A percentile compares a stretch with the other conserved stretches of the same genome.
phyloP scores from a whole-genome alignment of 2,888 invertebrate species.

The Salpingus planirostris region DNA sequence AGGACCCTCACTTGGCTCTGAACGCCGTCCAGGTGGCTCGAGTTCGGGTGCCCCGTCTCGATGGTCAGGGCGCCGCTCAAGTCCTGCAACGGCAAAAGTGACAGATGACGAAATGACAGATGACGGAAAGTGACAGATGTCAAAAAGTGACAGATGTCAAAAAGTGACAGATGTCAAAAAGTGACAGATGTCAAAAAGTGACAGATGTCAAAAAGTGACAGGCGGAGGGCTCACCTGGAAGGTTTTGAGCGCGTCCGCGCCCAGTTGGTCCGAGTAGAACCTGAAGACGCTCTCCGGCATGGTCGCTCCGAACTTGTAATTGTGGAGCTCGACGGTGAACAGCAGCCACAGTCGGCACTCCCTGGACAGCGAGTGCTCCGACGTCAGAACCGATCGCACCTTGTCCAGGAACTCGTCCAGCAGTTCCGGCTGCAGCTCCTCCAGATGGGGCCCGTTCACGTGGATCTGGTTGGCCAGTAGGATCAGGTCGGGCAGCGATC shows the following conservation, averaged over 20 bases:
- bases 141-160: no score
- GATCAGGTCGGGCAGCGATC: constrained; percentile 35
- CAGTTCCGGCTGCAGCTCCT: constrained; percentile 24
- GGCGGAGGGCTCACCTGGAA: constrained; percentile 36
- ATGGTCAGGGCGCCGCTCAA: constrained; percentile 30
- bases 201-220: no score
- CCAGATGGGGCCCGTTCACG: constrained; percentile 34
- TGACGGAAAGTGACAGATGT: no score
- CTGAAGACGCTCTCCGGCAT: constrained; percentile 34
- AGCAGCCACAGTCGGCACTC: constrained; percentile 38
- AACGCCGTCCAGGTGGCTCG: constrained; percentile 31
- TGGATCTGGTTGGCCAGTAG: constrained; percentile 38
- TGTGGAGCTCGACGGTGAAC: constrained; percentile 38
- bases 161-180: no score
- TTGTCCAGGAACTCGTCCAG: constrained; percentile 33
- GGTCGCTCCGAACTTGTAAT: constrained; percentile 31
- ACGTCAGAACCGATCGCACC: constrained; percentile 32
- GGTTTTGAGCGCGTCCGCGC: constrained; percentile 29
- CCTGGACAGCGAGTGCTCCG: constrained; percentile 30
- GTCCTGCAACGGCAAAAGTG: no score
- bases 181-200: no score
- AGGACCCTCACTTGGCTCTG: constrained; percentile 36
- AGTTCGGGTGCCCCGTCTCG: constrained; percentile 31
- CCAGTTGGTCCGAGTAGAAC: constrained; percentile 38
- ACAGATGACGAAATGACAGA: no score